Conservation (phyloP, 2,888 invertebrate genomes). For the Anorthoa munda region DNA sequence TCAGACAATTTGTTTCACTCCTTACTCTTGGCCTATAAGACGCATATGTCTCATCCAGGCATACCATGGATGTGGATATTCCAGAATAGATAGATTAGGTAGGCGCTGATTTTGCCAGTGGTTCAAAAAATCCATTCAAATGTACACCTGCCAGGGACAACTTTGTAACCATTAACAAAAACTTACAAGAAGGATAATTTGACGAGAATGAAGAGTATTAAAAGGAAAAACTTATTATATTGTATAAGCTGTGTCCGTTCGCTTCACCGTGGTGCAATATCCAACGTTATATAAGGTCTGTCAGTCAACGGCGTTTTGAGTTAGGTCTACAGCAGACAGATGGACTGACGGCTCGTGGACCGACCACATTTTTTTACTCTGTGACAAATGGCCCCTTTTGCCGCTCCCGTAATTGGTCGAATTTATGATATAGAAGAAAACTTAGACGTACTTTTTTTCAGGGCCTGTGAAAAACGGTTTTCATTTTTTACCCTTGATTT, state of each 20-base stretch:
- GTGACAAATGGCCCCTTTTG: constrained; percentile 85
- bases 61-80: too few relatives aligned
- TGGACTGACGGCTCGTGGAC: constrained; percentile 82
- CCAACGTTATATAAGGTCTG: constrained; percentile 81
- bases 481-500: constrained; percentile 30
- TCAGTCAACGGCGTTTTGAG: constrained; percentile 84
- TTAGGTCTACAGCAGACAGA: constrained; percentile 83
- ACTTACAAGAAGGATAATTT: constrained; percentile 17
- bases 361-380: constrained; percentile 78
- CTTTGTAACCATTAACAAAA: not conserved
- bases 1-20: too few relatives aligned
- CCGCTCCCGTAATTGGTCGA: constrained; percentile 83
- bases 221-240: constrained; percentile 38
- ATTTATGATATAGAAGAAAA: constrained; percentile 78
- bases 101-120: not conserved
- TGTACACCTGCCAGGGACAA: not conserved
- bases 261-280: constrained; percentile 70
- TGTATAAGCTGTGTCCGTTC: constrained; percentile 48
- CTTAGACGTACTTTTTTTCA: constrained; percentile 62
- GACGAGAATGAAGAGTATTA: constrained; percentile 25
- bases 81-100: too few relatives aligned
- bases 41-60: too few relatives aligned
- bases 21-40: not conserved
- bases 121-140: not conserved
- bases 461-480: constrained; percentile 42